A percentile compares a stretch with the other conserved stretches of the same genome.
phyloP scores from a whole-genome alignment of 1,140 invertebrate species.

The Penaeus japonicus region DNA sequence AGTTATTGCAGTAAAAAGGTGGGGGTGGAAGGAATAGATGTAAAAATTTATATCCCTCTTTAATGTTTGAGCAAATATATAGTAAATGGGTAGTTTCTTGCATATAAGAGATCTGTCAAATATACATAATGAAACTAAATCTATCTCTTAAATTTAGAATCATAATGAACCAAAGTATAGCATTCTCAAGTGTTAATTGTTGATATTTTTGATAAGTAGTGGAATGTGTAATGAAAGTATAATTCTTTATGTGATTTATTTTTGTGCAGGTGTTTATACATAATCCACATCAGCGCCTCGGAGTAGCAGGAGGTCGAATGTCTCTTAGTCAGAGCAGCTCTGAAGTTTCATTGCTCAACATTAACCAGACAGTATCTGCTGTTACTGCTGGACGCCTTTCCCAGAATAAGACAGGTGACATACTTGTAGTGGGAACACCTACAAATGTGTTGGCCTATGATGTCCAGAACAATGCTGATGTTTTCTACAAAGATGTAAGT shows the following conservation, averaged over 20 bases:
- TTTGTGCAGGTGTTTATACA: slow-evolving; percentile 80
- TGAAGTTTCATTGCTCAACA: slow-evolving; percentile 80
- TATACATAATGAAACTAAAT: too few species aligned
- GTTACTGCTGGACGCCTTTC: slow-evolving; percentile 74
- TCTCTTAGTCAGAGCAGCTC: slow-evolving; percentile 69
- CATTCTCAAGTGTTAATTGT: neutral
- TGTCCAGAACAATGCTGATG: slow-evolving; percentile 88
- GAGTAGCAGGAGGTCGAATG: slow-evolving; percentile 69
- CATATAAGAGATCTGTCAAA: too few species aligned
- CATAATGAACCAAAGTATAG: too few species aligned
- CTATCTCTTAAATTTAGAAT: too few species aligned
- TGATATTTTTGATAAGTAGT: neutral
- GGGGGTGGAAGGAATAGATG: too few species aligned
- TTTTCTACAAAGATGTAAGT: slow-evolving; percentile 88
- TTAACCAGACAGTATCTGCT: slow-evolving; percentile 80
- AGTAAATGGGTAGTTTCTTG: too few species aligned
- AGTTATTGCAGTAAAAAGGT: too few species aligned
- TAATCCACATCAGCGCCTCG: slow-evolving; percentile 73
- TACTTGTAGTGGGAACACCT: slow-evolving; percentile 83
- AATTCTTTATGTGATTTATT: neutral
- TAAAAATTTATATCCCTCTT: too few species aligned
- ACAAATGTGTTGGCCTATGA: slow-evolving; percentile 90
- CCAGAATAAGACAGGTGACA: slow-evolving; percentile 72
- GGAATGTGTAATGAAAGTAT: neutral
- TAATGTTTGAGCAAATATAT: too few species aligned